Base-by-base conservation (phyloP, 2,797 vertebrate genomes). In the Sebastes itinus region DNA sequence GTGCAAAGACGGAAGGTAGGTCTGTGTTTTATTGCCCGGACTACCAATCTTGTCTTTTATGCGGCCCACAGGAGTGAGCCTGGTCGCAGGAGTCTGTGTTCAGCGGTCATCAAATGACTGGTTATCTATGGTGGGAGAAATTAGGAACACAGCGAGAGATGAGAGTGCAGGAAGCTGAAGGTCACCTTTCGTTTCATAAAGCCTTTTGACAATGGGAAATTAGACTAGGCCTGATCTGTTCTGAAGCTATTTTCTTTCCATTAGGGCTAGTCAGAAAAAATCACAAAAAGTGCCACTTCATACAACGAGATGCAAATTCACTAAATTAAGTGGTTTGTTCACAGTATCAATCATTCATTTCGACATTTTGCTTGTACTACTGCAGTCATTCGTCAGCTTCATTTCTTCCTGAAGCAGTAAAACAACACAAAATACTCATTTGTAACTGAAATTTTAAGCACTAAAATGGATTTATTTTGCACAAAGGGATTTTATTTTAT, bases 181-280 rank as follows among this genome's bases (percentile, higher is more conserved):
- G 95, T 95, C 94, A 95, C 16, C 14, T 82, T 71, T 74, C 85
- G 54, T 86, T 89, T 95, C 92, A 93, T 92, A 90, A 94, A 93
- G 67, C 35, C 81, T 87, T 91, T 80, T 72, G 77, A 91, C 87
- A 90, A 82, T 38, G 56, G 80, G 77, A 94, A 96, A 95, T 91
- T 92, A 93, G 88, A 91, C 90, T 38, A 79, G 69, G 89, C 88
- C 88, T 83, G 60, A 92, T 89, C 84, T 92, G 85, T 91, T 95
- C 83, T 86, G 69, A 92, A 92, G 87, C 72, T 81, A 87, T 95
- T 96, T 95, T 94, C 84, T 91, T 92, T 89, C 84, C 87, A 95
- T 95, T 96, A 96, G 71, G 62, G 86, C 81, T 87, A 91, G 88
- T 94, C 91, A 94, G 64, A 93, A 94, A 87, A 84, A 94, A 95